Base-by-base conservation (phyloP, 2,888 invertebrate genomes). In the Xanthorhoe spadicearia region DNA sequence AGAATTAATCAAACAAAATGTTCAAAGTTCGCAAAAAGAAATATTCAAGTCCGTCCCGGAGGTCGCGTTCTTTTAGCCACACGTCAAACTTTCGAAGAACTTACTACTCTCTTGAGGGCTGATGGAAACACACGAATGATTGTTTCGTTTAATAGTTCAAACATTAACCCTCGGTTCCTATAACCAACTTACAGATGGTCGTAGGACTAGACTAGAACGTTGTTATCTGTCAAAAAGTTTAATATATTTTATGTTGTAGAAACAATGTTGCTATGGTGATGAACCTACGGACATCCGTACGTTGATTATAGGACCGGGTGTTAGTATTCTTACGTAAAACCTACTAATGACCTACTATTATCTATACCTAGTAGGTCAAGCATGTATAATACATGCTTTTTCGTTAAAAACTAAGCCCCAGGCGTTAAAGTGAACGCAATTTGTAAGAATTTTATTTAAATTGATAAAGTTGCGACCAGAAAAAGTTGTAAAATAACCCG, bases 11-110 rank as follows among this genome's bases (percentile, higher is more conserved):
- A 50, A 54, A 32, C 32, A 56, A 52, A 55, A 50, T 50, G 10
- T 32, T 56, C 2, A 57, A 43, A 43, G 19, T 52, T 43, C 28
- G 23, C 35, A 53, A 38, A 53, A 51, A 50, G 32, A 59, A 66
- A 62, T 58, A 15, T 53, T 55, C n/a, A 35, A 54, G 46, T 23
- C 23, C 9, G 15, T 66, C 59, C 55, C 59, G n/a, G 32, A 35
- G 51, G 35, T 46, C 38, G 15, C 48, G 52, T 64, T 63, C 17
- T 62, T 63, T 60, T 49, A 19, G 62, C 48, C 62, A 67, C 60
- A 60, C 43, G 63, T 67, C 67, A 63, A 67, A 67, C 59, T 67
- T 63, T 13, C 5, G 46, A 60, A 59, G 48, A 53, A 63, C 63
- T 61, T 60, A 67, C 60, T 18, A 56, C 59, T 48, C 67, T 32